Conservation (phyloP, 53 echinoderm and acorn worm genomes). For the Hippasteria phrygiana region DNA sequence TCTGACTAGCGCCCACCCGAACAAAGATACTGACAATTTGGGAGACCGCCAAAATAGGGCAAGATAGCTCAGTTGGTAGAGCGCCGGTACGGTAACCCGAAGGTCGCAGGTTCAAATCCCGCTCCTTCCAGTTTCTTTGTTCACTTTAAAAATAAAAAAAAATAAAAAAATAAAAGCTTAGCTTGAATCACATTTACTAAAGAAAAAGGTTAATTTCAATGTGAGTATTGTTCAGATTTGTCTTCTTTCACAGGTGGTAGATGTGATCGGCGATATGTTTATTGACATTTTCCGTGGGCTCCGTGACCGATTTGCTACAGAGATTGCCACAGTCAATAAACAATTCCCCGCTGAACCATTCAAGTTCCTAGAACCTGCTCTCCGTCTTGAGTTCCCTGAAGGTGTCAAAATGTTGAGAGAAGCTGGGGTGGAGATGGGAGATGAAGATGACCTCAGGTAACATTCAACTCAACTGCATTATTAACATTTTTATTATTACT, state of each 20-base stretch:
- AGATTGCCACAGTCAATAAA: conserved; percentile 83
- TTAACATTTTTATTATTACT: background rate
- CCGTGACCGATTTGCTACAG: conserved; percentile 83
- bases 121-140: no score
- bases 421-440: conserved; percentile 91
- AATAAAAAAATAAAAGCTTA: no score
- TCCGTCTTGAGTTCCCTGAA: conserved; percentile 88
- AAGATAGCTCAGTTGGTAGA: no score
- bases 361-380: conserved; percentile 96
- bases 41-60: no score
- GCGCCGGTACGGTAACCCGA: no score
- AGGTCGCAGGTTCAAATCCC: no score
- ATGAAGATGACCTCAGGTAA: conserved; percentile 95
- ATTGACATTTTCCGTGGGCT: conserved; percentile 93
- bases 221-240: background rate
- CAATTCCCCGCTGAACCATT: conserved; percentile 97
- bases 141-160: no score
- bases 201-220: no score
- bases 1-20: no score
- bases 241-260: conserved; percentile 71
- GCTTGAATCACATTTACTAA: no score
- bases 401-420: conserved; percentile 91
- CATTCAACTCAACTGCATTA: no score
- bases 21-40: no score
- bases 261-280: conserved; percentile 90